phyloP scores from a whole-genome alignment of 92 coral and sea anemone genomes.

The Porites evermanni region DNA sequence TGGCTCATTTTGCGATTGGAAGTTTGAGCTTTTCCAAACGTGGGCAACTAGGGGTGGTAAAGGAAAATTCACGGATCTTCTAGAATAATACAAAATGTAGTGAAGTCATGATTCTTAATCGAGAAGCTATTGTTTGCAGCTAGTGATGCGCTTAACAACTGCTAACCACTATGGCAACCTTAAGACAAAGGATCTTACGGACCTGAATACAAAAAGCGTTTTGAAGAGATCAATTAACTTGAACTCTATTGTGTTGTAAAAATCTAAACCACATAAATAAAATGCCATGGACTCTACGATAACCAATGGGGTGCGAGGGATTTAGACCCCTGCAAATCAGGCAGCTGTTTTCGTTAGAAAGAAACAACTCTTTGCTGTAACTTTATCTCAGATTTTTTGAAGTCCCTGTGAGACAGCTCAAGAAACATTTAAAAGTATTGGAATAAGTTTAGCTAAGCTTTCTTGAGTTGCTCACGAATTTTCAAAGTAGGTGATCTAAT shows the following conservation, averaged over 20 bases:
- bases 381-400: neutral
- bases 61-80: neutral
- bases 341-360: slow-evolving; percentile 27
- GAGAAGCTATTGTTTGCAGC: slow-evolving; percentile 37
- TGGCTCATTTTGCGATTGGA: neutral
- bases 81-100: neutral
- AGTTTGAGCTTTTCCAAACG: neutral
- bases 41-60: neutral
- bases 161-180: slow-evolving; percentile 34
- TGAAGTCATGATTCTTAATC: neutral
- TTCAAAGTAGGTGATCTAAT: neutral
- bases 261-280: slow-evolving; percentile 18
- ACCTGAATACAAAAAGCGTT: slow-evolving; percentile 36
- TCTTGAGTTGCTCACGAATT: too few relatives aligned
- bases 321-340: slow-evolving; percentile 35
- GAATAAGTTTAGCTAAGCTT: neutral
- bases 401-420: neutral
- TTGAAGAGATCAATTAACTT: slow-evolving; percentile 44
- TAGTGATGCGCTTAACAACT: slow-evolving; percentile 48
- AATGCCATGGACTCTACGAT: slow-evolving; percentile 10
- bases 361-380: neutral
- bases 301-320: slow-evolving; percentile 28
- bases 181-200: slow-evolving; percentile 25
- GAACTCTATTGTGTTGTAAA: slow-evolving; percentile 32
- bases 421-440: neutral